Evolutionary conservation across 2,113 vertebrate species (phyloP), one percentile per base, ranked within the genome.

Genomic region (Pterocles burchelli): DNA sequence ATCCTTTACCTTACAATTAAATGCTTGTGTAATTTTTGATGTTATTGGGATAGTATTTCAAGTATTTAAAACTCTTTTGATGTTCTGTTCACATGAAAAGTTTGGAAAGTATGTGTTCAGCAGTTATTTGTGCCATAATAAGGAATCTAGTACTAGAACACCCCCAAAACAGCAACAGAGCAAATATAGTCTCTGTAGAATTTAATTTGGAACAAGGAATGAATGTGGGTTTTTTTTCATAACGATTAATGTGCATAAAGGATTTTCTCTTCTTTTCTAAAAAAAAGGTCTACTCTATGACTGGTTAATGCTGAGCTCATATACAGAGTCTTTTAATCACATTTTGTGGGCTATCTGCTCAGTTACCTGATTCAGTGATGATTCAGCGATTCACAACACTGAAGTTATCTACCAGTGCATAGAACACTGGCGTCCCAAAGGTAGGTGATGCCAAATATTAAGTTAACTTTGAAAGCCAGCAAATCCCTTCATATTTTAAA

Each of bases 301-400:
- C 3, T 71, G 6, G 38, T 55, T 45, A 33, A 52, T 43, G 4
- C 25, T 78, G 33, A 81, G 10, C 4, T 91, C 21, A 67, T 29
- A n/a, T 19, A 5, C 7, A 54, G 11, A 48, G 3, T 0, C 38
- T 81, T 85, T 62, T 34, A 52, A 13, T 75, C 26, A 28, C 15
- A 48, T 2, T n/a, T 70, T 1, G 4, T 66, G 11, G 9, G 2
- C 29, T 88, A 1, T 55, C 21, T 63, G 22, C 12, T 7, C 21
- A 13, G 20, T 49, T 76, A 65, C 45, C 17, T 41, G 24, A 28
- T 31, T 80, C 29, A 71, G 17, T 10, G 71, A 10, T 29, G 29
- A 28, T n/a, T n/a, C n/a, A n/a, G n/a, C n/a, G n/a, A n/a, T n/a
- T n/a, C 11, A 33, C 0, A 3, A 46, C 8, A 48, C 1, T 63